Evolutionary conservation across 2,113 vertebrate genomes (phyloP), one percentile per base, ranked within the genome.

Genomic region (Rhinichthys klamathensis): DNA sequence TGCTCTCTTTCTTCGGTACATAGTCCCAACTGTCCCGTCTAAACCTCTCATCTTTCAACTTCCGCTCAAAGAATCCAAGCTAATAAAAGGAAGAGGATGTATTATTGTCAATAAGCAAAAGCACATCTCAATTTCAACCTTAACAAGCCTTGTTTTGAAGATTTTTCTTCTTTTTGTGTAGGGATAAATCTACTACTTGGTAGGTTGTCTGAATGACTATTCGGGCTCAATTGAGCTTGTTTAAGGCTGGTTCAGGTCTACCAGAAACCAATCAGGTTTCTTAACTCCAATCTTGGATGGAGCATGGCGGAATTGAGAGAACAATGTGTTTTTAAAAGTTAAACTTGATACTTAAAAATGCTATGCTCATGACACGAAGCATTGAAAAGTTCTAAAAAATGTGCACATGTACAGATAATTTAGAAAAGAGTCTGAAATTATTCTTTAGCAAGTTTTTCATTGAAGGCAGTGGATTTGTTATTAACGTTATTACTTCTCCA

Each of bases 31-130:
- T 98, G 85, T 96, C 92, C 90, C 96, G 94, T 81, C 88, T 93
- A n/a, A 94, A 93, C 72, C 90, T 88, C 65, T 96, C 94, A 91
- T 91, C 87, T 90, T 94, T 94, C 74, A 96, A 94, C n/a, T 92
- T 92, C 89, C 97, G 95, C 94, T 97, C 96, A 87, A 99, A 99
- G 95, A 99, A 99, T 54, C 97, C 97, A 70, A 92, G 90, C 98
- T 99, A 94, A 46, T 2, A n/a, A 46, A 73, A 63, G 23, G 9
- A 46, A 86, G 6, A 81, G 58, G 18, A 23, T 25, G 80, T 16
- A 69, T 23, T 13, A 74, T 30, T 21, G 44, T 63, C 18, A 46
- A 3, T 6, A 18, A 82, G 46, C 46, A 56, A 56, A 67, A 27
- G 25, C 65, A 65, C n/a, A 27, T 60, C 56, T 61, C 77, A 25